Evolutionary conservation across 2,113 vertebrate species (phyloP), one percentile per base, ranked within the genome.

Genomic region (Elachura formosa): DNA sequence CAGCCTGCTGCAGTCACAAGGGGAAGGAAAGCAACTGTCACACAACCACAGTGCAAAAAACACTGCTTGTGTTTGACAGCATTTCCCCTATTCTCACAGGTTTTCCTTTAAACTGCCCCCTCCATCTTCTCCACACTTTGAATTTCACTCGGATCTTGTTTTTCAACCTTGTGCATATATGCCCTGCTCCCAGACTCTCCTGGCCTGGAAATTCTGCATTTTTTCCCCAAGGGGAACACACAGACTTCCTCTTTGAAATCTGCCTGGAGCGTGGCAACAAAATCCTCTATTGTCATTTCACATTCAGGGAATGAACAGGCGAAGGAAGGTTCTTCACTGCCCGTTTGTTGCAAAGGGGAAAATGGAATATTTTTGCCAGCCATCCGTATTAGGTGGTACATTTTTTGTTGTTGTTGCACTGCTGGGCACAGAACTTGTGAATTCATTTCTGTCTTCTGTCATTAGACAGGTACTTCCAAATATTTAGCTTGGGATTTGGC

Each of bases 361-460:
- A 43, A 76, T 82, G 87, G 74, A 95, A 77, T 87, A 79, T 77
- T 94, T 94, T 81, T 91, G 71, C 85, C 75, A 87, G n/a, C 63
- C 0, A 0, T 93, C 55, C 59, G 51, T 31, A 29, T 23, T 21
- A n/a, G 46, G 26, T 66, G 41, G 26, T 33, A 2, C 22, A 48
- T 64, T 31, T 22, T 22, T 12, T 51, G 22, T 62, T 51, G 1
- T 76, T 67, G 1, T 49, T 81, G 29, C 34, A 79, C 49, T 82
- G 66, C 29, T 49, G 84, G 74, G 58, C 54, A 75, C 3, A 1
- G 62, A 84, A 75, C 43, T 59, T 31, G 29, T 76, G 49, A 91
- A 87, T 87, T 82, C 19, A 79, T 91, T 87, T 82, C 84, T 91
- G 78, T 77, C 40, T 48, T 79, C 43, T 38, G 1, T 93, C 67